Evolutionary conservation across 2,888 invertebrate species (phyloP).

Genomic region (Homarus gammarus): DNA sequence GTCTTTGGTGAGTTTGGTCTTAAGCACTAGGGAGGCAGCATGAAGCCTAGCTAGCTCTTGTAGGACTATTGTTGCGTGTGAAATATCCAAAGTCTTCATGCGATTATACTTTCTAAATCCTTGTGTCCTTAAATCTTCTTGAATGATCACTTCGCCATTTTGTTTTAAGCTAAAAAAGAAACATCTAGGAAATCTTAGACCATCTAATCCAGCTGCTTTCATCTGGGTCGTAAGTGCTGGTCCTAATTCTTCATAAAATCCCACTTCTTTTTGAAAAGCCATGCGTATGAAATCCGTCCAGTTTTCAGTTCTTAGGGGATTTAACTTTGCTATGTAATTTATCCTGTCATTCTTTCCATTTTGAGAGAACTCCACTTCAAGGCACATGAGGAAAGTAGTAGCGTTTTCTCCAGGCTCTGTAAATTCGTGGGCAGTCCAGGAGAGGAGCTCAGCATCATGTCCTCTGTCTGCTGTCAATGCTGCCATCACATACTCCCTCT

Average conservation of each 20-base stretch:
- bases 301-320: neutral
- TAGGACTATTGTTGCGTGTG: neutral
- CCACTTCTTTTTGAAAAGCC: neutral
- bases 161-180: neutral
- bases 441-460: conserved; percentile 3
- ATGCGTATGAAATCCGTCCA: neutral
- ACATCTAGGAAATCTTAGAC: neutral
- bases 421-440: conserved; percentile 25
- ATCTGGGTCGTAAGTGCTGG: neutral
- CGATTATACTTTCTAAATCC: conserved; percentile 1
- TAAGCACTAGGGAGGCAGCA: conserved; percentile 3
- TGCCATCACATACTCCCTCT: conserved; percentile 12
- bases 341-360: neutral
- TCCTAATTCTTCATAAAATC: neutral
- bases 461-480: conserved; percentile 46
- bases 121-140: neutral
- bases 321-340: conserved; percentile 40
- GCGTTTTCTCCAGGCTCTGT: conserved; percentile 43
- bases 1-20: neutral
- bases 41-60: conserved; percentile 14
- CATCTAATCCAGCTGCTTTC: neutral
- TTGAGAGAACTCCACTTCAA: conserved; percentile 2
- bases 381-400: conserved; percentile 10
- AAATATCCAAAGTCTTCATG: neutral
- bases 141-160: neutral